Base-by-base conservation (phyloP, 2,113 vertebrate genomes). In the human region DNA sequence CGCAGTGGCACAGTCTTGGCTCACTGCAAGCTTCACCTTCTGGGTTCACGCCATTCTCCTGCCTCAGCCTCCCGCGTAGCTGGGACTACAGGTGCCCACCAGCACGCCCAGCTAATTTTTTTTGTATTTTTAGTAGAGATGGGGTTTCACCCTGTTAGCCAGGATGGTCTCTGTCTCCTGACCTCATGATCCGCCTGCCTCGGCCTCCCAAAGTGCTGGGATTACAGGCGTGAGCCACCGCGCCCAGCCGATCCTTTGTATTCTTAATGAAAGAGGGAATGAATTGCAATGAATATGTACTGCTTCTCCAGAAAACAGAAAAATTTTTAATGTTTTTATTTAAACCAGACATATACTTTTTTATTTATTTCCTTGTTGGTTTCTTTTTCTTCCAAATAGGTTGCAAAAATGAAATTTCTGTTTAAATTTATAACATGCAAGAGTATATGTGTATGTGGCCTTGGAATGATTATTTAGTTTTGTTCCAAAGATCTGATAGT, bases 381-480 rank as follows among this genome's bases (percentile, higher is more conserved):
- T 92, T 95, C 20, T 23, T 96, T 92, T 97, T n/a, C 45, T 91
- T 82, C 76, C 52, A 91, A 20, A 73, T 16, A 72, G 3, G 8
- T 72, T 97, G 59, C 11, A 82, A 50, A 94, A 94, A 43, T 83
- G 32, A 86, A 27, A 93, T 57, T 95, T 88, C 68, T 64, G 43
- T 70, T 93, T 94, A 96, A 64, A 85, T 95, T 95, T 86, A 93
- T 97, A 96, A 97, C 61, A 89, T 96, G 80, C 52, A 97, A 97
- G 95, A 93, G n/a, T 81, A 38, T 64, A 64, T 59, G n/a, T 98
- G 92, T 97, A 91, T 97, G 76, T 95, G 97, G 90, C 93, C 89
- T 95, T 96, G 76, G 90, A 97, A 97, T 98, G 72, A 97, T 96
- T 96, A 94, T 94, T 98, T 98, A 73, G 66, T 95, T 97, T 59